These are phyloP conservation scores for Neoitamus cyanurus DNA, from an alignment of 2,888 invertebrate species.

Conservation along the genomic window DNA sequence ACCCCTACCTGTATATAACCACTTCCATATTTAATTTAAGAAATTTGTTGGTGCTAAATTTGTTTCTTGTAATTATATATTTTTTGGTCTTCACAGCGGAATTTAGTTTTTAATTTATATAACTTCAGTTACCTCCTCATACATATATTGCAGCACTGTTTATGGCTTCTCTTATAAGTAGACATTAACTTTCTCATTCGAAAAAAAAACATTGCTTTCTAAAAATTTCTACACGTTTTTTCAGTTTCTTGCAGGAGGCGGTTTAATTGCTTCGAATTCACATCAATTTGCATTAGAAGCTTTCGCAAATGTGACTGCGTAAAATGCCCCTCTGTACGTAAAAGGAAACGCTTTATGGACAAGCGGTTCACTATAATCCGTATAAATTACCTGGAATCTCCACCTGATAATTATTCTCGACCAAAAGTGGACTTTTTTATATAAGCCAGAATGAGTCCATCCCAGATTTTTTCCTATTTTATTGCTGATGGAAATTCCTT, in stretches of 20 bases:
- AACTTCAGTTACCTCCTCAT: too few relatives aligned
- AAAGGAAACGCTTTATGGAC: background rate
- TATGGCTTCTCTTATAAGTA: too few relatives aligned
- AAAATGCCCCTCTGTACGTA: background rate
- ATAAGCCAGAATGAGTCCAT: background rate
- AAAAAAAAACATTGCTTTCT: background rate
- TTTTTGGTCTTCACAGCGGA: too few relatives aligned
- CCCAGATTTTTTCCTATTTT: slow-evolving; percentile 15
- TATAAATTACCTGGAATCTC: background rate
- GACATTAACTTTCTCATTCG: background rate
- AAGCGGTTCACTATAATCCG: background rate
- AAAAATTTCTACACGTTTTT: background rate
- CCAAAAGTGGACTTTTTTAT: slow-evolving; percentile 4
- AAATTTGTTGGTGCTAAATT: too few relatives aligned
- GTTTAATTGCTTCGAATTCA: background rate
- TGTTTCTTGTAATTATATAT: too few relatives aligned
- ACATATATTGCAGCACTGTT: too few relatives aligned
- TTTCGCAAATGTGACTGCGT: background rate
- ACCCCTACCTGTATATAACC: too few relatives aligned
- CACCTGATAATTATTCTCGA: background rate
- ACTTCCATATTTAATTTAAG: too few relatives aligned
- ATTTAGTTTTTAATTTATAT: too few relatives aligned
- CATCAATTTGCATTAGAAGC: background rate
- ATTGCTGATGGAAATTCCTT: slow-evolving; percentile 13
- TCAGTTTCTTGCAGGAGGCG: background rate